phyloP scores from a whole-genome alignment of 2,797 vertebrate species.

The Gallirallus australis region DNA sequence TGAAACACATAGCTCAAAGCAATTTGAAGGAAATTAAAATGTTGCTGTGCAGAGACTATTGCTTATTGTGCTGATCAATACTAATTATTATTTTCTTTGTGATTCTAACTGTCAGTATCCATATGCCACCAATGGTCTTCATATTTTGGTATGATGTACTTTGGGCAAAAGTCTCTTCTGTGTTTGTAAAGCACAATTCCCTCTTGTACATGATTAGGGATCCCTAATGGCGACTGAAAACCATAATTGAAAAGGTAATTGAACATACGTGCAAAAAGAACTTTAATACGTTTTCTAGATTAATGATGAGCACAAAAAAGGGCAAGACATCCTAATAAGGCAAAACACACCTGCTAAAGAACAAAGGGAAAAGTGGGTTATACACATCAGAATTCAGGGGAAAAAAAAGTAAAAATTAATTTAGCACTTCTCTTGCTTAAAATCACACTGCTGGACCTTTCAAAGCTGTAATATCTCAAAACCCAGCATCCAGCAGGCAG shows the following conservation, averaged over 20 bases:
- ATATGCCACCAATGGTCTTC: neutral
- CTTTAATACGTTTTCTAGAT: neutral
- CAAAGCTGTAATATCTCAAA: neutral
- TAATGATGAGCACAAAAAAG: neutral
- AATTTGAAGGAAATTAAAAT: conserved; percentile 37
- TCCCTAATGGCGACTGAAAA: neutral
- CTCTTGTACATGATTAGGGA: neutral
- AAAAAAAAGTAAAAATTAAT: neutral
- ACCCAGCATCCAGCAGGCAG: neutral
- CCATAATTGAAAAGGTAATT: neutral
- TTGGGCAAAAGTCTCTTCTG: neutral
- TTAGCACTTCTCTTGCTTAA: neutral
- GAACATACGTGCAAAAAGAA: neutral
- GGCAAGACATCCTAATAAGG: neutral
- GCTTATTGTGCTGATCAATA: neutral
- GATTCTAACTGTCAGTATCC: neutral
- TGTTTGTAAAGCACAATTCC: neutral
- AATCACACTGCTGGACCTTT: neutral
- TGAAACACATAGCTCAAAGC: conserved; percentile 16
- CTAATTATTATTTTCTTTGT: neutral
- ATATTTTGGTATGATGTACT: neutral
- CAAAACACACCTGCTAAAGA: neutral
- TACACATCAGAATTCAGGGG: neutral
- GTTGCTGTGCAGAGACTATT: neutral
- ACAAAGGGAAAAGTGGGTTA: neutral